phyloP scores from a whole-genome alignment of 2,888 invertebrate species.

The Mythimna loreyi region DNA sequence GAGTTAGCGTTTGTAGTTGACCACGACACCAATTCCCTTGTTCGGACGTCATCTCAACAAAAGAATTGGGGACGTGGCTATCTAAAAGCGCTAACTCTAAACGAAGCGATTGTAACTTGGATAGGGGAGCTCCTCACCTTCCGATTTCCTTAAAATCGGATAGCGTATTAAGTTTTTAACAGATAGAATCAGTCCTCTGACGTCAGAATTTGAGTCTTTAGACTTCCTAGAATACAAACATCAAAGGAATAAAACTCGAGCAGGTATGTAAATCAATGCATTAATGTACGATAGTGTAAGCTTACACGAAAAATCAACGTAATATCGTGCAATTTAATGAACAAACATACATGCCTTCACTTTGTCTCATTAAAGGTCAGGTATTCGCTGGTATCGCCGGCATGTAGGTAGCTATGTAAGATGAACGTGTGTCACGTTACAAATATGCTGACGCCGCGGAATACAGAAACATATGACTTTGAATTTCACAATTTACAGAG shows the following conservation, averaged over 20 bases:
- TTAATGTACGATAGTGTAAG: not conserved
- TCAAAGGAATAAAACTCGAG: too few species aligned
- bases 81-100: too few species aligned
- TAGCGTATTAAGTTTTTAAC: too few species aligned
- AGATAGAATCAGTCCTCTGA: too few species aligned
- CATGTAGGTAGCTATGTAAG: conserved; percentile 27
- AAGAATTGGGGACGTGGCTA: too few species aligned
- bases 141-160: too few species aligned
- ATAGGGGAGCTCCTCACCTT: too few species aligned
- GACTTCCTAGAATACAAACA: not conserved
- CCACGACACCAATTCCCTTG: too few species aligned
- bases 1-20: too few species aligned
- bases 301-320: not conserved
- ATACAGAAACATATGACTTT: conserved; percentile 9
- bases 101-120: too few species aligned
- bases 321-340: conserved; percentile 25
- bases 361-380: conserved; percentile 55
- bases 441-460: not conserved
- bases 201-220: not conserved
- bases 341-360: conserved; percentile 51
- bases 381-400: conserved; percentile 44
- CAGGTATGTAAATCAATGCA: not conserved
- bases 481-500: conserved; percentile 23
- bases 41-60: too few species aligned
- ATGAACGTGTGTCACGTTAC: conserved; percentile 21